Conservation (phyloP, 2,888 invertebrate species). For the Megaustenia siamemsis region DNA sequence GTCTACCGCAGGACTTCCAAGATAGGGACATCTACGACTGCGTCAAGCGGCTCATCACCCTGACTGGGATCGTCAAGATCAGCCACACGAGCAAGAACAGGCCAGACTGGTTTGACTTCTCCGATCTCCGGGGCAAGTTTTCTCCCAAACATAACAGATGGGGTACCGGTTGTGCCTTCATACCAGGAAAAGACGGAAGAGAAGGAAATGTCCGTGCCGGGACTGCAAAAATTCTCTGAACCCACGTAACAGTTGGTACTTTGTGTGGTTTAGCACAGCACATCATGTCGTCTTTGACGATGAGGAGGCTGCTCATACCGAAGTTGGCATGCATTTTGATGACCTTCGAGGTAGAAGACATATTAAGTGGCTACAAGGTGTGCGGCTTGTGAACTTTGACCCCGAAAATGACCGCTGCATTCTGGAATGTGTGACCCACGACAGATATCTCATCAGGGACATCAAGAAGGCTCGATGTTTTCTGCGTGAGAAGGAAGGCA, state of each 20-base stretch:
- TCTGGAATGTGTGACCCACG: conserved; percentile 32
- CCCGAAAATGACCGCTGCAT: neutral
- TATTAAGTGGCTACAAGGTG: neutral
- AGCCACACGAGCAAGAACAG: conserved; percentile 14
- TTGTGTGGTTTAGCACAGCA: conserved; percentile 14
- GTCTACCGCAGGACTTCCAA: neutral
- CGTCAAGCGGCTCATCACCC: neutral
- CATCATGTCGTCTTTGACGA: conserved; percentile 26
- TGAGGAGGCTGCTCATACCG: neutral
- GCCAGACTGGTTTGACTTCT: neutral
- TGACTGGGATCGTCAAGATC: neutral
- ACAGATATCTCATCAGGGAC: neutral
- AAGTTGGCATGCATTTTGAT: neutral
- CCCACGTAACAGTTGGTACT: neutral
- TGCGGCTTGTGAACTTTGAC: conserved; percentile 13
- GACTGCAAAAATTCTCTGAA: neutral
- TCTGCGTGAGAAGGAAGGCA: neutral
- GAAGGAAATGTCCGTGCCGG: neutral
- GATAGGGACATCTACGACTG: neutral
- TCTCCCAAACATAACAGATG: neutral
- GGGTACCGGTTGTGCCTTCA: conserved; percentile 25
- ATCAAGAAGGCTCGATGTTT: neutral
- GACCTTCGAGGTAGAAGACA: neutral
- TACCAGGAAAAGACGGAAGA: neutral
- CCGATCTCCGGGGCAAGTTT: no score